Conservation (phyloP, 2,888 invertebrate species). For the Amphipyra berbera region DNA sequence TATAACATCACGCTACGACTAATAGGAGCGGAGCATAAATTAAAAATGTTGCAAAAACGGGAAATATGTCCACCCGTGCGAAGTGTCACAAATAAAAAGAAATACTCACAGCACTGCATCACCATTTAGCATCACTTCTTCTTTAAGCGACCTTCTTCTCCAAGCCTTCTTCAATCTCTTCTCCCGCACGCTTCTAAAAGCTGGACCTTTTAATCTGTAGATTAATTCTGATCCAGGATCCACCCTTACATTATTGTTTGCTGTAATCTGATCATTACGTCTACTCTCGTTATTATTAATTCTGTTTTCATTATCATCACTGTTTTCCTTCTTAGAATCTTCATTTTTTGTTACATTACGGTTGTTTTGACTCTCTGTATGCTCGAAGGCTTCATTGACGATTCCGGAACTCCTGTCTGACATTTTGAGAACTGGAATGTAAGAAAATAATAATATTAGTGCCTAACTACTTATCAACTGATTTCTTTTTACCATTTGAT, state of each 20-base stretch:
- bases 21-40: too few species aligned
- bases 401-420: conserved; percentile 9
- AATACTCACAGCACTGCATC: conserved; percentile 29
- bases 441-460: not conserved
- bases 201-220: conserved; percentile 30
- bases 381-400: conserved; percentile 24
- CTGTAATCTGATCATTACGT: not conserved
- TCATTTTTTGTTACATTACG: not conserved
- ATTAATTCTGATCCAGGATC: conserved; percentile 26
- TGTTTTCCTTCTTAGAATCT: not conserved
- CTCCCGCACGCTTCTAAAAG: conserved; percentile 36
- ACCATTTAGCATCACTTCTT: not conserved
- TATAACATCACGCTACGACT: too few species aligned
- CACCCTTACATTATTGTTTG: not conserved
- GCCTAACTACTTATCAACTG: too few species aligned
- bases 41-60: too few species aligned
- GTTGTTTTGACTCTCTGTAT: conserved; percentile 4
- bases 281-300: not conserved
- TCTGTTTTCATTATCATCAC: not conserved
- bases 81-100: not conserved
- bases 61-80: too few species aligned
- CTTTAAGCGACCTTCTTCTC: conserved; percentile 32
- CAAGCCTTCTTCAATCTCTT: conserved; percentile 34
- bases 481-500: too few species aligned
- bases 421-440: conserved; percentile 27